Evolutionary conservation across 2,797 vertebrate genomes (phyloP).

Genomic region (Sebastes dallii): DNA sequence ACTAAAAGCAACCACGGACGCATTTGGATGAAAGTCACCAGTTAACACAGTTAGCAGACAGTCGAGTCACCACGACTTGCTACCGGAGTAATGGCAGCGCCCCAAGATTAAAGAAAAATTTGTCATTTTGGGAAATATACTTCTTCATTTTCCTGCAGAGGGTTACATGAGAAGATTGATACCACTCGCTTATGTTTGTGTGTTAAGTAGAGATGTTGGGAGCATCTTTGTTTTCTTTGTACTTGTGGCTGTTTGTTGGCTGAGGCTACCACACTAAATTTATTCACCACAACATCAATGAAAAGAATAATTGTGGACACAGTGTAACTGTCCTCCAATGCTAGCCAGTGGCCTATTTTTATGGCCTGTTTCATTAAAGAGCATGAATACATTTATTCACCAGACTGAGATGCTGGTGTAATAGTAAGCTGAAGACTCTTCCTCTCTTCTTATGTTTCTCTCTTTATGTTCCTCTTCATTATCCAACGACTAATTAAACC

Average conservation of each 20-base stretch:
- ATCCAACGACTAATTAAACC: constrained; percentile 57
- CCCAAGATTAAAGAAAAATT: not conserved
- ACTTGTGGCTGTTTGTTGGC: not conserved
- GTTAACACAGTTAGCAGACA: too few species aligned
- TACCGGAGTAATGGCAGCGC: too few species aligned
- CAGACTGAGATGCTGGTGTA: not conserved
- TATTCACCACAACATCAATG: not conserved
- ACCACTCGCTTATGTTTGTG: not conserved
- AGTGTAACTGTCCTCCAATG: not conserved
- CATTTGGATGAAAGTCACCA: too few species aligned
- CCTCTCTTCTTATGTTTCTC: not conserved
- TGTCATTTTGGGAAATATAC: not conserved
- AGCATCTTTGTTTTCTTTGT: not conserved
- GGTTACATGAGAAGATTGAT: not conserved
- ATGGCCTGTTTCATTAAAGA: constrained; percentile 39
- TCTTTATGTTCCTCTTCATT: not conserved
- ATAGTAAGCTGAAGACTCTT: not conserved
- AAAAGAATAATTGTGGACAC: not conserved
- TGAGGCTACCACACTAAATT: not conserved
- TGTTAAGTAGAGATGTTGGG: not conserved
- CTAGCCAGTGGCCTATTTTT: constrained; percentile 6
- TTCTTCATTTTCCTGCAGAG: not conserved
- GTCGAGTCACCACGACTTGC: too few species aligned
- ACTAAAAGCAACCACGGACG: fast-evolving
- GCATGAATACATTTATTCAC: not conserved